phyloP scores from a whole-genome alignment of 2,797 vertebrate genomes.

The Rhinoraja longicauda region DNA sequence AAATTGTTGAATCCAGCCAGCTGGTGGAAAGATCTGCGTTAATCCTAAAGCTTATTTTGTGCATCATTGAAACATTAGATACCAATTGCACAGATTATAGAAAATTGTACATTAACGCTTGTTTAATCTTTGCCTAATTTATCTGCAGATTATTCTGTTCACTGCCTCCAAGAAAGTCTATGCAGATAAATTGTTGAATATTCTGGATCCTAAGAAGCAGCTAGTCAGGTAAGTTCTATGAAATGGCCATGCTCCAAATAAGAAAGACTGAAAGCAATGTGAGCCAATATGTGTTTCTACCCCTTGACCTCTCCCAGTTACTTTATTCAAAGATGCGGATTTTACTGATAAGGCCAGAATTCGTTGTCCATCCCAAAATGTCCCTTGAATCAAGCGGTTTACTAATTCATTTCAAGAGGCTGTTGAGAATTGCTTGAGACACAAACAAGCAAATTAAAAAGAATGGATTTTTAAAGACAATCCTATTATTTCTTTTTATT shows the following conservation, averaged over 20 bases:
- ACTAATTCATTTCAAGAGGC: too few relatives aligned
- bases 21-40: too few relatives aligned
- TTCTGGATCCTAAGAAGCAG: slow-evolving; percentile 97
- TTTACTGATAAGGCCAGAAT: too few relatives aligned
- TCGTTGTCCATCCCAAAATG: too few relatives aligned
- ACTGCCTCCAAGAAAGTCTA: slow-evolving; percentile 99
- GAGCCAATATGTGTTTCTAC: neutral
- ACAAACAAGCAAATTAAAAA: too few relatives aligned
- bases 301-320: neutral
- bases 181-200: slow-evolving; percentile 97
- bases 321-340: neutral
- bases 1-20: too few relatives aligned
- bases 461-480: too few relatives aligned
- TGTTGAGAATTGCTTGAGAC: too few relatives aligned
- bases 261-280: neutral
- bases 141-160: slow-evolving; percentile 90
- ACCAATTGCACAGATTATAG: neutral
- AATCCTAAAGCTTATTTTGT: too few relatives aligned
- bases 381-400: too few relatives aligned
- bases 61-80: neutral
- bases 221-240: slow-evolving; percentile 76
- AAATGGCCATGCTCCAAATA: slow-evolving; percentile 42
- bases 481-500: too few relatives aligned
- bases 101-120: neutral
- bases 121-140: neutral